These are phyloP conservation scores for Cyanoramphus novaezelandiae DNA, from an alignment of 2,113 vertebrate genomes.

Conservation along the genomic window DNA sequence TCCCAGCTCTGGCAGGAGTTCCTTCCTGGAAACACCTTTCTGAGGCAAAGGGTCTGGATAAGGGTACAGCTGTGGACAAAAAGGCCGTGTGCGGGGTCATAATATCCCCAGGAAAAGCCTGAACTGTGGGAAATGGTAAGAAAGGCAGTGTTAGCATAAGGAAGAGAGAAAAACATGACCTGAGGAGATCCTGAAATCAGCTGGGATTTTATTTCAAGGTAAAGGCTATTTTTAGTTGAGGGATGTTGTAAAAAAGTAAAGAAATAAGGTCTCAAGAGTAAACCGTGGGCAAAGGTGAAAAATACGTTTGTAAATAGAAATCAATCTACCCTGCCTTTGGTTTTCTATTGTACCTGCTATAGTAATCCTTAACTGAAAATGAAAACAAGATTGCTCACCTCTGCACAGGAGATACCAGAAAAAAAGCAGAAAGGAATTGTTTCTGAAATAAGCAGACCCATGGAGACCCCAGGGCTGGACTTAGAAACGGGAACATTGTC, in stretches of 20 bases:
- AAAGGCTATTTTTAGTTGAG: neutral
- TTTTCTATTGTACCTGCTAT: neutral
- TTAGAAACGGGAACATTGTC: neutral
- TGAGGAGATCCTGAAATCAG: neutral
- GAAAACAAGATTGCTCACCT: neutral
- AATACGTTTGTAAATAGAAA: neutral
- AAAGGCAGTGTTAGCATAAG: neutral
- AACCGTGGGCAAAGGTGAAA: neutral
- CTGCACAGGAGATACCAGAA: neutral
- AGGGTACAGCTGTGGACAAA: neutral
- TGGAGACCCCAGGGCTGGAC: neutral
- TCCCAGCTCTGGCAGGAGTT: neutral
- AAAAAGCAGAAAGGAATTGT: neutral
- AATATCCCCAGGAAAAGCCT: neutral
- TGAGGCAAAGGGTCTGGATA: neutral
- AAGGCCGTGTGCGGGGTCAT: rapidly evolving
- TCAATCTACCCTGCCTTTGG: neutral
- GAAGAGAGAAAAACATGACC: neutral
- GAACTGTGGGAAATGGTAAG: neutral
- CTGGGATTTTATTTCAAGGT: neutral
- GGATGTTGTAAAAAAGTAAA: neutral
- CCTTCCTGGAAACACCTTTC: neutral
- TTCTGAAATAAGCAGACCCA: neutral
- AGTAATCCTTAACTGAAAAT: neutral
- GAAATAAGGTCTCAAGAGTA: neutral